Evolutionary conservation across 2,113 vertebrate species (phyloP), one percentile per base, ranked within the genome.

Genomic region (Mungos mungo): DNA sequence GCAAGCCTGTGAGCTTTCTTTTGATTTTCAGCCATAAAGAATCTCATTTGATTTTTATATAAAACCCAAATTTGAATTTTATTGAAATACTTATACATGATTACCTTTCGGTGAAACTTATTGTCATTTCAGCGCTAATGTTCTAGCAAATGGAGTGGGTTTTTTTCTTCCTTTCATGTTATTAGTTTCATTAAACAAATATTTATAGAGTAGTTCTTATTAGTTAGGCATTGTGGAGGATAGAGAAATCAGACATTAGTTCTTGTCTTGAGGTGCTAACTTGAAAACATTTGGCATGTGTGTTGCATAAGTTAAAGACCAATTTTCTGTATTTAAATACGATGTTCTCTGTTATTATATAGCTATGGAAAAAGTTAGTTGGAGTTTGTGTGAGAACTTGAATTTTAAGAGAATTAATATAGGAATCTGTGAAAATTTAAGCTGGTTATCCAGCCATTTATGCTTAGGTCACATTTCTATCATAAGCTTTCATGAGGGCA

Each of bases 61-160:
- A 90, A 92, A 96, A 81, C n/a, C 57, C 76, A 69, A 76, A 92
- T 97, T 94, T 96, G 85, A 94, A 71, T 97, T 97, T 96, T 93
- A 93, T 88, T 90, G 83, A 89, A 88, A 57, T 82, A 45, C 69
- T 92, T 93, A 68, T 19, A 68, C 79, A 54, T 47, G 86, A 84
- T 95, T 87, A 86, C 80, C 66, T 95, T 97, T 89, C 57, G 72
- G 45, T 31, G 71, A 93, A 88, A 80, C 76, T 76, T 93, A 69
- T 12, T 93, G 81, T 95, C 74, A 88, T 97, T 95, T 88, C 9
- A n/a, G 63, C 68, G 68, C 35, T 80, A 86, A 95, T 88, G 66
- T 65, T 94, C 68, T 83, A n/a, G 89, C 72, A 93, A 95, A 84
- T 68, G 80, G 84, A 63, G 41, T 57, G 35, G 5, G 38, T 1